Percentiles rank a stretch among this genome's conserved stretches.
Evolutionary conservation across 2,888 invertebrate genomes (phyloP).

Genomic region (Lepidochitona cinerea): DNA sequence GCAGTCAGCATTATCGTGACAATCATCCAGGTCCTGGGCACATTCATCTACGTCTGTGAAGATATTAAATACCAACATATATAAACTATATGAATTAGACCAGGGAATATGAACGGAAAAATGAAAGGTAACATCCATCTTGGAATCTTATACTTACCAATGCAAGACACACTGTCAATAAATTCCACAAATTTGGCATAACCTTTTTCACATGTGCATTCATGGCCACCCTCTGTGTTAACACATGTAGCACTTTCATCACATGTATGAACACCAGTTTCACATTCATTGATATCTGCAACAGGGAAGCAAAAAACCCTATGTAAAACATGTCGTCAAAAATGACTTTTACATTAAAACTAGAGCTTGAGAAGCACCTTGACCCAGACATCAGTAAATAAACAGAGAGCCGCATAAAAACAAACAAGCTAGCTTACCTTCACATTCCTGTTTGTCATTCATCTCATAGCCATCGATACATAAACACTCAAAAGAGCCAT

Average conservation of each 20-base stretch:
- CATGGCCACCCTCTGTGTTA: not conserved
- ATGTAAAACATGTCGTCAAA: too few species aligned
- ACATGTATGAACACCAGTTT: not conserved
- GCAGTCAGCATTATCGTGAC: slow-evolving; percentile 4
- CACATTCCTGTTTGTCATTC: not conserved
- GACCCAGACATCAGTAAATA: too few species aligned
- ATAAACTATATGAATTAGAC: too few species aligned
- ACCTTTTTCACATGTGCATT: not conserved
- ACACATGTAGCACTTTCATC: not conserved
- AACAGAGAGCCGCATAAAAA: too few species aligned
- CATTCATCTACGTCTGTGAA: slow-evolving; percentile 18
- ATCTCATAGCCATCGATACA: not conserved
- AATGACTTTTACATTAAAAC: too few species aligned
- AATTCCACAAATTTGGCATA: not conserved
- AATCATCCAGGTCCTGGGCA: not conserved
- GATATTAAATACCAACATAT: too few species aligned
- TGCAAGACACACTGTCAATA: not conserved
- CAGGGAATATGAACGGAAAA: too few species aligned
- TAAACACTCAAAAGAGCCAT: slow-evolving; percentile 1
- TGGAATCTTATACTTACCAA: not conserved
- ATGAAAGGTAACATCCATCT: too few species aligned
- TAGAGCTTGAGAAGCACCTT: too few species aligned
- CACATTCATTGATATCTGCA: slow-evolving; percentile 3
- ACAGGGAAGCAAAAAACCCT: too few species aligned
- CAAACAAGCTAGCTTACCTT: not conserved